These are phyloP conservation scores for Lepidostoma basale DNA, from an alignment of 1,140 invertebrate species.

Conservation along the genomic window DNA sequence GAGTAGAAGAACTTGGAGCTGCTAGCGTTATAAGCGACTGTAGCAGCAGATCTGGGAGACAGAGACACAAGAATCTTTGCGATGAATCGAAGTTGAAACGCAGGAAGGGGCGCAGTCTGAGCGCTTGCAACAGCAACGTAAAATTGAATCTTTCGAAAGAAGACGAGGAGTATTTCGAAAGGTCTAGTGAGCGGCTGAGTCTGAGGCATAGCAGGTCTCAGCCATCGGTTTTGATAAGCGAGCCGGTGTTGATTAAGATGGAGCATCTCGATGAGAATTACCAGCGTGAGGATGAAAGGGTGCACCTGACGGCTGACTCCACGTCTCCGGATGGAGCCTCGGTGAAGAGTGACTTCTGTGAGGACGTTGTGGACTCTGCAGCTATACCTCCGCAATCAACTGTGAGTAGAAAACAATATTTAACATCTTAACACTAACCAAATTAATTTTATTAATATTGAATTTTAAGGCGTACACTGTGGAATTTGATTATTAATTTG, in stretches of 20 bases:
- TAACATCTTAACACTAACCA: no score
- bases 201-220: slow-evolving; percentile 42
- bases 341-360: slow-evolving; percentile 13
- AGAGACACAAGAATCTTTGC: background rate
- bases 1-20: slow-evolving; percentile 25
- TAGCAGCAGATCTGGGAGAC: slow-evolving; percentile 15
- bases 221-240: slow-evolving; percentile 40
- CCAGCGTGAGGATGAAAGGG: slow-evolving; percentile 14
- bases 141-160: slow-evolving; percentile 31
- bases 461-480: no score
- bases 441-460: no score
- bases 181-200: background rate
- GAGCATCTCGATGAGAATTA: slow-evolving; percentile 10
- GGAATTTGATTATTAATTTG: no score
- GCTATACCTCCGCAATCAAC: background rate
- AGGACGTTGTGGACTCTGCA: slow-evolving; percentile 2
- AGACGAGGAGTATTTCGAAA: slow-evolving; percentile 1
- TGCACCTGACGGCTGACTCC: background rate
- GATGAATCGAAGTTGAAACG: slow-evolving; percentile 10
- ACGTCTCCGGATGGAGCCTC: slow-evolving; percentile 30
- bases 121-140: slow-evolving; percentile 38
- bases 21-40: slow-evolving; percentile 31
- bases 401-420: no score
- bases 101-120: slow-evolving; percentile 25
- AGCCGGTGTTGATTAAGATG: slow-evolving; percentile 37